Conservation (phyloP, 2,797 vertebrate genomes). For the Holocentrus rufus region DNA sequence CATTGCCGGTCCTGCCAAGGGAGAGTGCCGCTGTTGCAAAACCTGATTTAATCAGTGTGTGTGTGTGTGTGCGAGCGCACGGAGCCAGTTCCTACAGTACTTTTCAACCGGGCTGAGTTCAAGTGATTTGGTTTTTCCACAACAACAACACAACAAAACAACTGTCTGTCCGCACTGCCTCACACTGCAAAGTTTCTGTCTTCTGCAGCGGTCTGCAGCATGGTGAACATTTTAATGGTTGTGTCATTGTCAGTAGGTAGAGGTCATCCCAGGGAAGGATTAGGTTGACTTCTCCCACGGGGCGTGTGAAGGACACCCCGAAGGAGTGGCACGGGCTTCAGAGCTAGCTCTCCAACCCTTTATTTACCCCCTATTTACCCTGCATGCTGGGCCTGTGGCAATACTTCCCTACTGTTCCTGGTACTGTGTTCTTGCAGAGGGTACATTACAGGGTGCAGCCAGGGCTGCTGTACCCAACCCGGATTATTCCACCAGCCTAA, state of each 20-base stretch:
- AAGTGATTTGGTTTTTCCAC: neutral
- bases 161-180: neutral
- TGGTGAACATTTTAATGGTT: conserved; percentile 15
- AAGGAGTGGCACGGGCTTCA: conserved; percentile 36
- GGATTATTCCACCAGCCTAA: conserved; percentile 62
- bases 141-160: neutral
- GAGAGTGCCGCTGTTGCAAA: conserved; percentile 57
- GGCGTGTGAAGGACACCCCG: conserved; percentile 70
- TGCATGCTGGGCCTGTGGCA: conserved; percentile 63
- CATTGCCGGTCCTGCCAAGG: conserved; percentile 38
- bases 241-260: conserved; percentile 49
- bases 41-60: conserved; percentile 56
- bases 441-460: conserved; percentile 15
- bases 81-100: neutral
- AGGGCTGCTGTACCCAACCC: conserved; percentile 37
- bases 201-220: neutral
- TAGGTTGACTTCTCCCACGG: conserved; percentile 22
- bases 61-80: neutral
- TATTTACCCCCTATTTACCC: conserved; percentile 71
- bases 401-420: conserved; percentile 49
- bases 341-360: conserved; percentile 45
- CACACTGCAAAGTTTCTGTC: neutral
- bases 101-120: conserved; percentile 12
- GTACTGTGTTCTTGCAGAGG: conserved; percentile 45
- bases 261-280: conserved; percentile 45